Conservation (phyloP, 2,113 vertebrate species). For the Centrocercus urophasianus region DNA sequence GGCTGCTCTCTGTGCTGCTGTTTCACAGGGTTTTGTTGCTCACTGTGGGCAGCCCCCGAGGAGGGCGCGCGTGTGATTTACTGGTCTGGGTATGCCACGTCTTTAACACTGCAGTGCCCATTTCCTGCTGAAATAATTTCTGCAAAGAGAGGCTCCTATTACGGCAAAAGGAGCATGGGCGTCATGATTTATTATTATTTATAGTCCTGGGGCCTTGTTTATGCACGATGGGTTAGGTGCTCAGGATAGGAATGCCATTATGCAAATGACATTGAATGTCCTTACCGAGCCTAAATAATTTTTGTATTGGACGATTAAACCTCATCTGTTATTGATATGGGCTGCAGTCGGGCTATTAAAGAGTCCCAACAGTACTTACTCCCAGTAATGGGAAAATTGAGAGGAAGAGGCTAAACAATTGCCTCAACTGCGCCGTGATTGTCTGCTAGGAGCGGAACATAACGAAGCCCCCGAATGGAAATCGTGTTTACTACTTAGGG, state of each 20-base stretch:
- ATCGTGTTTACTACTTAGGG: constrained; percentile 76
- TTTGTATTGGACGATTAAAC: constrained; percentile 94
- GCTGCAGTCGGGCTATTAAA: constrained; percentile 93
- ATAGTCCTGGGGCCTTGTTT: constrained; percentile 87
- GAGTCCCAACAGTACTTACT: constrained; percentile 90
- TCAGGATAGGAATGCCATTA: constrained; percentile 94
- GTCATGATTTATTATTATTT: constrained; percentile 90
- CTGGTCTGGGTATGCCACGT: constrained; percentile 68
- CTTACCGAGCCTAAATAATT: constrained; percentile 88
- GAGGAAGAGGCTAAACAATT: constrained; percentile 87
- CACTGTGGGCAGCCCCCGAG: background rate
- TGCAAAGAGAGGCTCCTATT: constrained; percentile 83
- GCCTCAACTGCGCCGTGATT: constrained; percentile 84
- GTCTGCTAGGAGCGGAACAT: constrained; percentile 82
- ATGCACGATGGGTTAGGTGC: constrained; percentile 87
- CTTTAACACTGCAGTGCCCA: constrained; percentile 84
- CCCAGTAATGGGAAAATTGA: constrained; percentile 91
- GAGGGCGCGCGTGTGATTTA: constrained; percentile 70
- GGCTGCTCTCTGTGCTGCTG: background rate
- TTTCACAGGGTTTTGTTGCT: constrained; percentile 21
- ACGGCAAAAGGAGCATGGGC: constrained; percentile 76
- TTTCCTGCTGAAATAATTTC: constrained; percentile 87
- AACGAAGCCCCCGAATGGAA: constrained; percentile 76
- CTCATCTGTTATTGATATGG: constrained; percentile 99
- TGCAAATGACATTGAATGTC: constrained; percentile 95